Base-by-base conservation (phyloP, 2,888 invertebrate genomes). In the Philonicus albiceps region DNA sequence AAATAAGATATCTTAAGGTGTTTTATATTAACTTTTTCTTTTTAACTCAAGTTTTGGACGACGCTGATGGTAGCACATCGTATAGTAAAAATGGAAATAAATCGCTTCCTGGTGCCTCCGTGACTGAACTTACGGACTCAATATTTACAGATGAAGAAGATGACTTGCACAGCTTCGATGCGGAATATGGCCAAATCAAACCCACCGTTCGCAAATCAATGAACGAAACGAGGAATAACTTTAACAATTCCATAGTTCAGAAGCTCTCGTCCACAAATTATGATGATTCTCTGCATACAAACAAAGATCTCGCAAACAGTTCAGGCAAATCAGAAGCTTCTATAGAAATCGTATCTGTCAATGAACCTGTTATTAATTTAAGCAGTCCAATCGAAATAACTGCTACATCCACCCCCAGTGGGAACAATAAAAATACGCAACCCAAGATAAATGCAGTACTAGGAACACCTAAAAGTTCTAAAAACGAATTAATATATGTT, bases 401-500 rank as follows among this genome's bases (percentile, higher is more conserved):
- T 19, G 8, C 75, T 16, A 34, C 75, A 2, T 37, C 75, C 19
- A 75, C 75, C n/a, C 53, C 53, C 1, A 53, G 19, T 53, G 19
- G 8, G 7, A 19, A 5, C 19, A 2, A 19, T 0, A 19, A 53
- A 34, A 75, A 31, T 0, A 37, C 43, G 31, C 85, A 85, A 19
- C 31, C 74, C 16, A 75, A 74, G 7, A 85, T 75, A 31, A 34
- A 31, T n/a, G n/a, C 19, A 1, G 83, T 64, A 6, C n/a, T 37
- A 11, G 22, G 75, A 8, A 64, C 74, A n/a, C 55, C 22, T 0
- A 31, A 72, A n/a, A 64, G 83, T 22, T 53, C 76, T 3, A 40
- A 64, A 7, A 43, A 34, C 30, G 37, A 34, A 8, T 2, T 16
- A 6, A 83, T 34, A 27, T 7, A 74, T 8, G 91, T 92, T 0